phyloP scores from a whole-genome alignment of 2,797 vertebrate species.

The Alcedo atthis region DNA sequence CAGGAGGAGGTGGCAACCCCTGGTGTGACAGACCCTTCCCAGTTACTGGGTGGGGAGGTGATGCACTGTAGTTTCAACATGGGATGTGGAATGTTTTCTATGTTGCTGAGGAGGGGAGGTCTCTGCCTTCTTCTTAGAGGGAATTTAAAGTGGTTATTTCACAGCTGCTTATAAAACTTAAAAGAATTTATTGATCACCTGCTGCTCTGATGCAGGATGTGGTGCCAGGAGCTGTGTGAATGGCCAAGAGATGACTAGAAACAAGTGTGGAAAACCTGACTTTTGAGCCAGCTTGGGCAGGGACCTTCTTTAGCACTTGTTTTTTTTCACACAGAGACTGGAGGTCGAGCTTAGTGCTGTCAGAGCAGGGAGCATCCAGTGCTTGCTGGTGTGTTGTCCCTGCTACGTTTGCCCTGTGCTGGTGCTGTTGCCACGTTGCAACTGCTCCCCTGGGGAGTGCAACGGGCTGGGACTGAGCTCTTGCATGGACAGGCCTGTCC shows the following conservation, averaged over 20 bases:
- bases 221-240: neutral
- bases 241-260: neutral
- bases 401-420: neutral
- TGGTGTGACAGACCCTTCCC: neutral
- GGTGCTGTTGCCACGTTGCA: neutral
- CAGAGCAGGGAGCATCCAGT: neutral
- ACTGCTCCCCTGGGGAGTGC: neutral
- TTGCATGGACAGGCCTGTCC: neutral
- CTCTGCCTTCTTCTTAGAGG: neutral
- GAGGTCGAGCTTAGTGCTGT: neutral
- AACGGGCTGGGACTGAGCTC: neutral
- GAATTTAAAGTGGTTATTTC: neutral
- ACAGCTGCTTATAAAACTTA: neutral
- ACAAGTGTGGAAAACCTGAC: neutral
- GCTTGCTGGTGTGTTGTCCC: neutral
- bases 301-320: neutral
- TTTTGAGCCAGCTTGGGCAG: neutral
- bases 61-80: neutral
- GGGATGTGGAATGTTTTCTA: neutral
- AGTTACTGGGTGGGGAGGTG: neutral
- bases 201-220: neutral
- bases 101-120: neutral
- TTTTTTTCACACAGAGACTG: neutral
- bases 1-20: neutral
- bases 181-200: neutral